Conservation (phyloP, 2,797 vertebrate genomes). For the Cetoscarus ocellatus region DNA sequence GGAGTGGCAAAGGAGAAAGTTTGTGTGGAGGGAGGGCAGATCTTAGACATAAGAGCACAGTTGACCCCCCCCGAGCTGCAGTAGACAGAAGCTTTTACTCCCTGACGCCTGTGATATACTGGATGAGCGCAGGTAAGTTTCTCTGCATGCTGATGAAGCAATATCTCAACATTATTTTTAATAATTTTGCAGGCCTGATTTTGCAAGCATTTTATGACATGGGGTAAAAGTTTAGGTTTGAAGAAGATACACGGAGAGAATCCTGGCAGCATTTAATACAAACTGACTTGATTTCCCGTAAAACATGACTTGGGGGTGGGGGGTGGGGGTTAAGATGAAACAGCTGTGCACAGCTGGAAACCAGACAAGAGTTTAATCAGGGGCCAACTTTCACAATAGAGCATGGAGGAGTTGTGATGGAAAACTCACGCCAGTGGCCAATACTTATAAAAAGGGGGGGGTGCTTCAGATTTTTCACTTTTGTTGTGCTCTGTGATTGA, state of each 20-base stretch:
- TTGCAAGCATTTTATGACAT: not conserved
- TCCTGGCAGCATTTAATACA: not conserved
- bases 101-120: constrained; percentile 22
- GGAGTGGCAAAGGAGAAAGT: constrained; percentile 42
- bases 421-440: not conserved
- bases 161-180: not conserved
- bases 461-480: constrained; percentile 12
- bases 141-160: constrained; percentile 19
- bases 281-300: not conserved
- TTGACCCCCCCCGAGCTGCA: constrained; percentile 8
- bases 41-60: constrained; percentile 42
- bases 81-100: constrained; percentile 3
- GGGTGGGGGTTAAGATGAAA: constrained; percentile 3
- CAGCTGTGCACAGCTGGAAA: constrained; percentile 60
- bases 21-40: constrained; percentile 20
- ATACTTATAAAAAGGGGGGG: not conserved
- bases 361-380: constrained; percentile 13
- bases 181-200: not conserved
- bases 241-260: not conserved
- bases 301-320: constrained; percentile 1
- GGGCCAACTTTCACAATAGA: constrained; percentile 36
- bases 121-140: constrained; percentile 52
- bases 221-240: not conserved
- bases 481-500: constrained; percentile 21
- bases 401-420: constrained; percentile 8